Evolutionary conservation across 2,113 vertebrate species (phyloP), one percentile per base, ranked within the genome.

Genomic region (Hyperoodon ampullatus): DNA sequence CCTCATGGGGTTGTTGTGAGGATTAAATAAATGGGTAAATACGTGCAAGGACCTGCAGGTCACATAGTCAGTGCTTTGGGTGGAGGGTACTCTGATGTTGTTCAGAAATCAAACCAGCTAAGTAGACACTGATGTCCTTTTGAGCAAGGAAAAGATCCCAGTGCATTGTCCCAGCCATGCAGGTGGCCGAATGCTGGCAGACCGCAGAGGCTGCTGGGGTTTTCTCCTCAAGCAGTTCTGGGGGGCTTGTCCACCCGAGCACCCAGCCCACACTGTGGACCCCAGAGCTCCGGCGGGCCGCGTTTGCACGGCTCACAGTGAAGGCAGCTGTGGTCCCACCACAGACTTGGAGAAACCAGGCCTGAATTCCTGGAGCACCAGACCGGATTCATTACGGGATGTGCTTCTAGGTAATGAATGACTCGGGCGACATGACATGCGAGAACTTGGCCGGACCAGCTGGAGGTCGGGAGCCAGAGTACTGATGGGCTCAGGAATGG

Each of bases 401-500:
- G 44, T 0, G 6, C 44, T 23, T 53, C 66, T 23, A 16, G 23
- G 30, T n/a, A 7, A n/a, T 0, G 8, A 39, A 21, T 5, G 33
- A 35, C 53, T 16, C 6, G 8, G 14, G 26, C 1, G 9, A 66
- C 19, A 4, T 65, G 92, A 2, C 1, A 6, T 24, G 28, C 1
- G 1, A 18, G 5, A 11, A 19, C 33, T 6, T 6, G 14, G 26
- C 39, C 30, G 0, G 4, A 15, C 55, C 13, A 0, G 53, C 33
- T 63, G 5, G 0, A 1, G 2, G 4, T n/a, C 6, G 6, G 19
- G 21, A 9, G 26, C 35, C n/a, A 24, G 26, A 8, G 0, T 10
- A 18, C 6, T 0, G 4, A 0, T 0, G 2, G 50, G 47, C 15
- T 26, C 6, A 1, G 3, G 44, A 7, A 3, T 0, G n/a, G 63